phyloP scores from a whole-genome alignment of 2,113 vertebrate genomes.

The Planiliza haematocheilus region DNA sequence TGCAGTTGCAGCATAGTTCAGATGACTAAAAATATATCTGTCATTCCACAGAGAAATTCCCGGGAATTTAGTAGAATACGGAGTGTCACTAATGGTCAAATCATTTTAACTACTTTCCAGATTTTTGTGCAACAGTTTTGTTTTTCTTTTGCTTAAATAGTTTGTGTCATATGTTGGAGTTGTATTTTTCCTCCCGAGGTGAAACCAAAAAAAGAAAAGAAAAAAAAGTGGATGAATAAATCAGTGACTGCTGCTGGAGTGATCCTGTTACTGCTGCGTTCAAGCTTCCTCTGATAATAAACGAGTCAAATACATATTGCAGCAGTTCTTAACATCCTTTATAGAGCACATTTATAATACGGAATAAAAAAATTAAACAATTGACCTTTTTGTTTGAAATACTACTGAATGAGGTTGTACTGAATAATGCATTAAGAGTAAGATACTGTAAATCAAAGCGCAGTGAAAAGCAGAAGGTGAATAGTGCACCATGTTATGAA shows the following conservation, averaged over 20 bases:
- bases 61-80: constrained; percentile 66
- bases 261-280: constrained; percentile 39
- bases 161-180: constrained; percentile 25
- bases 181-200: constrained; percentile 32
- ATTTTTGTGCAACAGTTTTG: constrained; percentile 47
- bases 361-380: constrained; percentile 30
- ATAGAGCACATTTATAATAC: constrained; percentile 23
- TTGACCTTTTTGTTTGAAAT: constrained; percentile 50
- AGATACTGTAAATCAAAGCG: constrained; percentile 57
- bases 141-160: constrained; percentile 32
- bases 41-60: constrained; percentile 72
- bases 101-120: constrained; percentile 50
- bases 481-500: constrained; percentile 56
- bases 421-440: constrained; percentile 62
- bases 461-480: constrained; percentile 60
- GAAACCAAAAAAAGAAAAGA: constrained; percentile 13
- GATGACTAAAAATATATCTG: constrained; percentile 75
- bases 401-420: constrained; percentile 33
- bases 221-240: constrained; percentile 54
- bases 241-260: constrained; percentile 31
- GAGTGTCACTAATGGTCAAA: constrained; percentile 64
- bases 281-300: constrained; percentile 50
- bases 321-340: constrained; percentile 35
- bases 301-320: constrained; percentile 31
- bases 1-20: constrained; percentile 74